Conservation (phyloP, 2,113 vertebrate genomes). For the Orcinus orca region DNA sequence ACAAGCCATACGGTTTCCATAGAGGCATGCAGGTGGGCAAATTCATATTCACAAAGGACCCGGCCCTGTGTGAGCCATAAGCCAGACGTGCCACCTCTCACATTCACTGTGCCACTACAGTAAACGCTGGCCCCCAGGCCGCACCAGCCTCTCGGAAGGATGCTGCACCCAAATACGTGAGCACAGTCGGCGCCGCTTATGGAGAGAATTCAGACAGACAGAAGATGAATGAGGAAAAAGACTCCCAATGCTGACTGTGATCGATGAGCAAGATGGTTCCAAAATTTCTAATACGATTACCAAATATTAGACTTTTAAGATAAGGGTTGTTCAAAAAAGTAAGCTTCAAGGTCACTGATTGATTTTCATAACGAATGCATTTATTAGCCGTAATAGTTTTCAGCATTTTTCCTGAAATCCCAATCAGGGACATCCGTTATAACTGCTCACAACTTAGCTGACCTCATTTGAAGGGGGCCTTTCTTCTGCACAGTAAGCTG, state of each 20-base stretch:
- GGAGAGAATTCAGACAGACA: rapidly evolving
- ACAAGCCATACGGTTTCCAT: rapidly evolving
- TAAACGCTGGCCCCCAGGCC: not conserved
- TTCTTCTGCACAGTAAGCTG: not conserved
- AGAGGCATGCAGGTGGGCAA: rapidly evolving
- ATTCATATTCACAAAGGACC: not conserved
- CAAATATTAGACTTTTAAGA: not conserved
- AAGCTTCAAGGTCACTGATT: not conserved
- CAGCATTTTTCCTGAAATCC: not conserved
- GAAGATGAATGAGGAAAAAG: rapidly evolving
- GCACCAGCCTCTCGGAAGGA: not conserved
- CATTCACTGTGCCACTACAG: rapidly evolving
- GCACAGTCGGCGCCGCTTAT: rapidly evolving
- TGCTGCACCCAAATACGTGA: rapidly evolving
- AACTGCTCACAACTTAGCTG: not conserved
- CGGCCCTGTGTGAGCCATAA: rapidly evolving
- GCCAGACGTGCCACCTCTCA: rapidly evolving
- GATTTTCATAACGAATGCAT: not conserved
- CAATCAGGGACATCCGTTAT: no score
- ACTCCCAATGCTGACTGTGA: not conserved
- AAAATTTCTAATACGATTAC: not conserved
- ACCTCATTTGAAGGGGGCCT: not conserved
- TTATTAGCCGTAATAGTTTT: not conserved
- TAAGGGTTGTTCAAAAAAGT: not conserved
- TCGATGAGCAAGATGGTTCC: not conserved